Base-by-base conservation (phyloP, 2,797 vertebrate species). In the Parauchenoglanis punctatus region DNA sequence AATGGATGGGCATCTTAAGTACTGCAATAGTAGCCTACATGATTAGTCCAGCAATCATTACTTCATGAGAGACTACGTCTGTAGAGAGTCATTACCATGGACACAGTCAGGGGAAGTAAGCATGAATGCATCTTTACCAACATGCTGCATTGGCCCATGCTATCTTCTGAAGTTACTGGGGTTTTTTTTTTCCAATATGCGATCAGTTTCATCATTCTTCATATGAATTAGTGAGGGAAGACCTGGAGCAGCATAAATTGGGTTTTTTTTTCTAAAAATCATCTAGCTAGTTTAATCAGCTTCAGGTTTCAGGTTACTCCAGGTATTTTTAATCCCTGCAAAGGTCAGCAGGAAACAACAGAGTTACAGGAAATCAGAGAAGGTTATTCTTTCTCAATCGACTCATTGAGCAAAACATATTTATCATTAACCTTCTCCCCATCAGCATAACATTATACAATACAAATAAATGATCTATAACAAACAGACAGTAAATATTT, bases 281-380 rank as follows among this genome's bases (percentile, higher is more conserved):
- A n/a, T 73, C 73, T 70, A 72, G 63, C 83, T 28, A 85, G 76
- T 91, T 86, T 52, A 49, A 85, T 68, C 76, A 90, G 91, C 83
- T 85, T 81, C 80, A 73, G 91, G 91, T 94, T 92, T 94, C 93
- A 92, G 89, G 90, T 94, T 93, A 91, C 91, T 89, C 76, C 58
- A 84, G 86, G 92, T 93, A 93, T 94, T 93, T 96, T 93, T 93
- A 94, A 95, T 95, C 93, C 91, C 28, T 54, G 70, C 83, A 95
- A 96, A 95, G 95, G 94, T 95, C 95, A 96, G 88, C 89, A 93
- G 89, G 92, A 93, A 95, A 94, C 92, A 94, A 93, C 92, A 92
- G 93, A 91, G 92, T 93, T 91, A 93, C 89, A 88, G 87, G 94
- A 94, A 95, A 95, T 89, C 88, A 67, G 93, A 94, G 93, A 94